These are phyloP conservation scores for Parotocinclus haroldoi DNA, from an alignment of 2,797 vertebrate species.

Conservation along the genomic window DNA sequence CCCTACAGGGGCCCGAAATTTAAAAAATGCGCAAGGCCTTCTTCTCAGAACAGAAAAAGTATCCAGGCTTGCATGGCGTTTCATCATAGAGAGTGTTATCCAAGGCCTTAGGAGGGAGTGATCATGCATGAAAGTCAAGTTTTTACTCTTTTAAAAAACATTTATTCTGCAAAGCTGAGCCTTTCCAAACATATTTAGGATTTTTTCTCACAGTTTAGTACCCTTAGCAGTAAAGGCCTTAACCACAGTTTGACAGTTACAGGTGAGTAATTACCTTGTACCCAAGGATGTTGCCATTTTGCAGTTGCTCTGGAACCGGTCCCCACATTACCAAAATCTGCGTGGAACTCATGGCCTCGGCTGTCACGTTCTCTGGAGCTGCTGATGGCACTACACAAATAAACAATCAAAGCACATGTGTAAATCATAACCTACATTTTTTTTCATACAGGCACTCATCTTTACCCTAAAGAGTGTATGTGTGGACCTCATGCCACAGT, in stretches of 20 bases:
- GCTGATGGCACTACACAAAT: constrained; percentile 82
- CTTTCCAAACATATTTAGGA: constrained; percentile 19
- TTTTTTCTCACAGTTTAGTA: constrained; percentile 5
- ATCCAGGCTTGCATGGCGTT: constrained; percentile 61
- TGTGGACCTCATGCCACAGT: too few relatives aligned
- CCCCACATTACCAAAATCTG: constrained; percentile 88
- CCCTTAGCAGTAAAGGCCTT: not conserved
- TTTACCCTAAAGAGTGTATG: too few relatives aligned
- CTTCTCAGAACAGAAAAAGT: constrained; percentile 10
- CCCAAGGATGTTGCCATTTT: constrained; percentile 88
- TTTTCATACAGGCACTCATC: too few relatives aligned
- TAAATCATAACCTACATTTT: constrained; percentile 10
- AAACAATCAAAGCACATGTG: constrained; percentile 15
- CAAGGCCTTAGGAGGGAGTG: constrained; percentile 22
- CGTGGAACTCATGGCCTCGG: constrained; percentile 87
- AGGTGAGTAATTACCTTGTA: constrained; percentile 80
- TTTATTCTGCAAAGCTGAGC: constrained; percentile 34
- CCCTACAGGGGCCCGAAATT: too few relatives aligned
- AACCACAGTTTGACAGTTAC: not conserved
- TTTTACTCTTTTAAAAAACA: constrained; percentile 36
- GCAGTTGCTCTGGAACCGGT: constrained; percentile 76
- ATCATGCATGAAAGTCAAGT: constrained; percentile 37
- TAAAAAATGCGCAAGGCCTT: too few relatives aligned
- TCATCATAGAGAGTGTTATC: constrained; percentile 57
- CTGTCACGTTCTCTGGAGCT: constrained; percentile 83